Percentiles rank a stretch among this genome's conserved stretches.
phyloP scores from a whole-genome alignment of 2,113 vertebrate species.

The Dromas ardeola region DNA sequence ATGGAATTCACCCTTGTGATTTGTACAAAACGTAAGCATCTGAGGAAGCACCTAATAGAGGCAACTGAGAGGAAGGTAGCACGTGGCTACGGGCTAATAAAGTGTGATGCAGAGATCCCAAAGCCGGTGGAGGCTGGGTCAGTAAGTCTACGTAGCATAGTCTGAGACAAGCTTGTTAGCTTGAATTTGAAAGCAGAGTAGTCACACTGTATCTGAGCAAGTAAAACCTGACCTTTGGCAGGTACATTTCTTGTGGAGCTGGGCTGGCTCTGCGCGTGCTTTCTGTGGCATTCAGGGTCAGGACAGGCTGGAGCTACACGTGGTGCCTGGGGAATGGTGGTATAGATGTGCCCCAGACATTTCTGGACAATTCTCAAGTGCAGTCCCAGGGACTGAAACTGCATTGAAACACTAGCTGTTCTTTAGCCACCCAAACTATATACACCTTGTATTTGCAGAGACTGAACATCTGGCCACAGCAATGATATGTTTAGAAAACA shows the following conservation, averaged over 20 bases:
- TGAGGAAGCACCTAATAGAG: neutral
- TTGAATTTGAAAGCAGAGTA: neutral
- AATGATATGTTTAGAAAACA: neutral
- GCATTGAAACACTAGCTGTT: neutral
- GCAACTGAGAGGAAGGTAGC: neutral
- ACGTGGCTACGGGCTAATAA: accelerated
- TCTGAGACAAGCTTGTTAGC: neutral
- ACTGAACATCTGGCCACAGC: neutral
- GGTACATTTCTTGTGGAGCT: neutral
- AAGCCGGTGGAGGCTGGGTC: neutral
- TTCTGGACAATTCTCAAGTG: neutral
- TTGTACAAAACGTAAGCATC: neutral
- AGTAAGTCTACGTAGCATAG: neutral
- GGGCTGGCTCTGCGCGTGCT: neutral
- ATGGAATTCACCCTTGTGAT: neutral
- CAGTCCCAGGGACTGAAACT: neutral
- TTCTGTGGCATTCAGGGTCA: neutral
- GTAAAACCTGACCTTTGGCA: neutral
- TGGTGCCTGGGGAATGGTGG: neutral
- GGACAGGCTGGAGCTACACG: neutral
- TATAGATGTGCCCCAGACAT: neutral
- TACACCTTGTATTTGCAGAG: neutral
- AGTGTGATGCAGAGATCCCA: neutral
- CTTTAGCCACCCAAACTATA: neutral
- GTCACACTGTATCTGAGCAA: neutral